phyloP scores from a whole-genome alignment of 2,113 vertebrate species.

The Myanophis thanlyinensis region DNA sequence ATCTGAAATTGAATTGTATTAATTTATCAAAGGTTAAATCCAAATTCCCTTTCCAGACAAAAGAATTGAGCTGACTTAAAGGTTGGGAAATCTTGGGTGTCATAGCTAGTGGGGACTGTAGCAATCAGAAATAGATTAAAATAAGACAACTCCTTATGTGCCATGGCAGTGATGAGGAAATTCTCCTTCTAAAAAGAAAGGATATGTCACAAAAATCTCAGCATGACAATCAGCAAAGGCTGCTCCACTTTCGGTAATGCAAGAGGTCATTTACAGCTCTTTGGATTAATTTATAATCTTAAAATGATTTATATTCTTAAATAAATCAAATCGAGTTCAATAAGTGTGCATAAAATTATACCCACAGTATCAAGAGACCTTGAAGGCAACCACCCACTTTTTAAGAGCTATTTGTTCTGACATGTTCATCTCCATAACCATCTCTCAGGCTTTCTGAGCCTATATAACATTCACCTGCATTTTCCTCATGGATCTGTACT shows the following conservation, averaged over 20 bases:
- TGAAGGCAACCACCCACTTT: not conserved
- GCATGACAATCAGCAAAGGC: not conserved
- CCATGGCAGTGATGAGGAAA: not conserved
- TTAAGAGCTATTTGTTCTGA: not conserved
- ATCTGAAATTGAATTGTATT: not conserved
- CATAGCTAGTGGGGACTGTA: not conserved
- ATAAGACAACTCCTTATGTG: not conserved
- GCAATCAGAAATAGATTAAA: not conserved
- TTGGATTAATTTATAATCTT: not conserved
- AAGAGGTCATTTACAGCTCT: not conserved
- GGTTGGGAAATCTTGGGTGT: not conserved
- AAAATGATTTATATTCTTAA: not conserved
- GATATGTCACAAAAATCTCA: not conserved
- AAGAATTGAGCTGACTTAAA: not conserved
- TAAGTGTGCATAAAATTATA: not conserved
- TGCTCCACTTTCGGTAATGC: not conserved
- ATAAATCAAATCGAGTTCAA: not conserved
- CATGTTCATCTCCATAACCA: not conserved
- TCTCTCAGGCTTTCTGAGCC: not conserved
- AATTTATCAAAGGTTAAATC: not conserved
- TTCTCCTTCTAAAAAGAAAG: not conserved
- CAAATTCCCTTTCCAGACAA: not conserved
- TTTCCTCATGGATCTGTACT: not conserved
- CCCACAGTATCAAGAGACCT: too few species aligned
- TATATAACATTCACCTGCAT: conserved; percentile 30